A percentile compares a stretch with the other conserved stretches of the same genome.
These are phyloP conservation scores for Nematolebias whitei DNA, from an alignment of 2,113 vertebrate genomes.

Conservation along the genomic window DNA sequence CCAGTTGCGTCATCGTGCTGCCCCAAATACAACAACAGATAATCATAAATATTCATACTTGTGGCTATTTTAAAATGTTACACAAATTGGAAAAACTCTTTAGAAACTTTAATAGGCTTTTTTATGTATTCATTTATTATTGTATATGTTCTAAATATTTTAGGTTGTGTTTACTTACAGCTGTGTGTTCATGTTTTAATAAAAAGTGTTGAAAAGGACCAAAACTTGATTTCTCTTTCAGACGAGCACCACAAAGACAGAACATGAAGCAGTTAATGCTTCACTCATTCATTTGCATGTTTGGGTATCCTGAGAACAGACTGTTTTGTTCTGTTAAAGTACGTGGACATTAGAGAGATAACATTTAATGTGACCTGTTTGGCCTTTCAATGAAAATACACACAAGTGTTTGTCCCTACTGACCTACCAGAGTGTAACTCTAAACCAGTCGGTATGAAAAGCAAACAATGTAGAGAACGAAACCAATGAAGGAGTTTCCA, in stretches of 20 bases:
- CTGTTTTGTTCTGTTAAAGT: constrained; percentile 1
- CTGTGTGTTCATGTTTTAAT: background rate
- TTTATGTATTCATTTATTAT: too few relatives aligned
- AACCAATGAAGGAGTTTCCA: background rate
- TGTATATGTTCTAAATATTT: too few relatives aligned
- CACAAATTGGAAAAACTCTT: too few relatives aligned
- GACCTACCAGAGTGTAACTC: constrained; percentile 34
- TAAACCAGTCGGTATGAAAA: constrained; percentile 37
- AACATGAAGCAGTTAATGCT: background rate
- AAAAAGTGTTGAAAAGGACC: background rate
- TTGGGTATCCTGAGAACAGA: background rate
- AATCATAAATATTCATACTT: too few relatives aligned
- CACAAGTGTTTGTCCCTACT: constrained; percentile 22
- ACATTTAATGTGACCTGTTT: constrained; percentile 1
- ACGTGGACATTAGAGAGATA: background rate
- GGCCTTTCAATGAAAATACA: constrained; percentile 36
- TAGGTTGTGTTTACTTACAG: too few relatives aligned
- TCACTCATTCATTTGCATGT: background rate
- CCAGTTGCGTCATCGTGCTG: too few relatives aligned
- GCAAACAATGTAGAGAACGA: constrained; percentile 28
- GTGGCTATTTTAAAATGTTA: too few relatives aligned
- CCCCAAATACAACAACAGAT: too few relatives aligned
- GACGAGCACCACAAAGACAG: background rate
- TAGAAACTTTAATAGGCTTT: too few relatives aligned
- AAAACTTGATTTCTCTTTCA: background rate